Percentiles rank a stretch among this genome's conserved stretches.
Evolutionary conservation across 2,113 vertebrate species (phyloP).

Genomic region (Cryptoleucopteryx plumbea): DNA sequence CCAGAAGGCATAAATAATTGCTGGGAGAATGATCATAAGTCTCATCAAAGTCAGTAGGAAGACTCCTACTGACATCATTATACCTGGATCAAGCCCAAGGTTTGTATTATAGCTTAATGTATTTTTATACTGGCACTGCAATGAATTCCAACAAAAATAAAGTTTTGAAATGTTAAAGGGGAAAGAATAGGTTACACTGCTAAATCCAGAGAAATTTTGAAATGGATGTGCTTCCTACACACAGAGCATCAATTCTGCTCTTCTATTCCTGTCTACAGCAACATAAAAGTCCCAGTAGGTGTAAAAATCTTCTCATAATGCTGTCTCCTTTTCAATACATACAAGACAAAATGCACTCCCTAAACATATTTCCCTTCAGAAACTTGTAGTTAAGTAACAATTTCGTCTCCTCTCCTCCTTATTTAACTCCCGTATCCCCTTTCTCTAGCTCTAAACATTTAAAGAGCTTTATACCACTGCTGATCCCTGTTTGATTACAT

Average conservation of each 20-base stretch:
- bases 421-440: not conserved
- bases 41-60: slow-evolving; percentile 18
- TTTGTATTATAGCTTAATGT: not conserved
- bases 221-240: slow-evolving; percentile 20
- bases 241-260: not conserved
- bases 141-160: not conserved
- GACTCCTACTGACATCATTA: not conserved
- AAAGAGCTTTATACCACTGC: not conserved
- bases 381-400: slow-evolving; percentile 1
- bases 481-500: not conserved
- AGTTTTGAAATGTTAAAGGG: slow-evolving; percentile 49
- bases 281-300: slow-evolving; percentile 34
- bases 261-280: slow-evolving; percentile 36
- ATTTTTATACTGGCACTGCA: not conserved
- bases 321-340: slow-evolving; percentile 32
- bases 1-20: slow-evolving; percentile 28
- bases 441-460: not conserved
- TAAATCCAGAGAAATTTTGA: not conserved
- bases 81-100: slow-evolving; percentile 2
- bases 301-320: slow-evolving; percentile 43
- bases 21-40: not conserved
- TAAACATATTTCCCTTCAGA: slow-evolving; percentile 31
- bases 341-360: slow-evolving; percentile 42
- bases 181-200: slow-evolving; percentile 22
- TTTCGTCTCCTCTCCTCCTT: not conserved